phyloP scores from a whole-genome alignment of 1,140 invertebrate genomes.

The Lucilia cuprina region DNA sequence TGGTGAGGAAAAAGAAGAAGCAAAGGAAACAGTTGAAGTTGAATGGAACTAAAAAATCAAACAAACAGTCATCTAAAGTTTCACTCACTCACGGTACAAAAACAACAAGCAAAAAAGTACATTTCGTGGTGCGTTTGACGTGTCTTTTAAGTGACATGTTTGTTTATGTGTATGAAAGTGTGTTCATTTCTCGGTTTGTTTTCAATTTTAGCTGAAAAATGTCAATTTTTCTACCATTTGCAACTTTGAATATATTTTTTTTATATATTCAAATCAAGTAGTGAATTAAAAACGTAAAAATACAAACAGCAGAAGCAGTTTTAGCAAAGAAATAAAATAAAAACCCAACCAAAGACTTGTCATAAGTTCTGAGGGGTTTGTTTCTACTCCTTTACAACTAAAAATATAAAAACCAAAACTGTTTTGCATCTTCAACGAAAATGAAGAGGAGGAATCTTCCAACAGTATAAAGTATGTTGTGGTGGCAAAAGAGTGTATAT shows the following conservation, averaged over 20 bases:
- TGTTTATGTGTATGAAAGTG: background rate
- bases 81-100: conserved; percentile 5
- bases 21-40: background rate
- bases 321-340: background rate
- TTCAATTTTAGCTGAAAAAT: conserved; percentile 23
- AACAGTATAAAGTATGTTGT: too few relatives aligned
- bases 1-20: background rate
- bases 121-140: conserved; percentile 32
- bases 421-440: background rate
- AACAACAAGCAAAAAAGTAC: background rate
- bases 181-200: background rate
- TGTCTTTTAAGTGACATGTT: conserved; percentile 28
- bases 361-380: background rate
- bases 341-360: background rate
- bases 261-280: conserved; percentile 16
- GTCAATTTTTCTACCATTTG: conserved; percentile 27
- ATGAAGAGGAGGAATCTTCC: background rate
- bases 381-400: background rate
- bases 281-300: background rate
- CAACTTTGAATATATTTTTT: background rate
- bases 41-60: background rate
- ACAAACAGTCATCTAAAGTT: background rate
- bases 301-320: background rate
- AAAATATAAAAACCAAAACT: background rate
- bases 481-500: background rate